These are phyloP conservation scores for Brachypterus glaber DNA, from an alignment of 2,888 invertebrate species.

Conservation along the genomic window DNA sequence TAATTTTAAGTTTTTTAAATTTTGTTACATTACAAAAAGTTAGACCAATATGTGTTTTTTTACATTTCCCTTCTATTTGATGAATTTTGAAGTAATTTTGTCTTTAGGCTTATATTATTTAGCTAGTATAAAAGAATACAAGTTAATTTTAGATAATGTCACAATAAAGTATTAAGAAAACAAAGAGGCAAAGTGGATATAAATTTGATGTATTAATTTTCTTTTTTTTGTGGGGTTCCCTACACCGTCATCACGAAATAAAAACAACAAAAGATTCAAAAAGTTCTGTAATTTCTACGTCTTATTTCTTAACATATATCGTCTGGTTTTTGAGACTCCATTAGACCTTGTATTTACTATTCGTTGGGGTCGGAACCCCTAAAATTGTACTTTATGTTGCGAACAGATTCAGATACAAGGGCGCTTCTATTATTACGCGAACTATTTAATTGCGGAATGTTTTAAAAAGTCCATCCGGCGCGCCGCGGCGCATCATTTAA, in stretches of 20 bases:
- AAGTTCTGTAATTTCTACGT: slow-evolving; percentile 13
- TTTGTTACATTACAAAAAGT: no score
- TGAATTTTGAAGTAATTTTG: no score
- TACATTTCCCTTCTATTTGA: no score
- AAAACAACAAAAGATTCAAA: slow-evolving; percentile 14
- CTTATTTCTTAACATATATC: slow-evolving; percentile 18
- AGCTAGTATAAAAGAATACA: no score
- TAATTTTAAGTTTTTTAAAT: no score
- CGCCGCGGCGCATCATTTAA: slow-evolving; percentile 38
- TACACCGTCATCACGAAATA: slow-evolving; percentile 8
- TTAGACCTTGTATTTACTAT: slow-evolving; percentile 30
- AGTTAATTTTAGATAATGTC: no score
- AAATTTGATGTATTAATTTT: not conserved
- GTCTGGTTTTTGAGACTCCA: slow-evolving; percentile 30
- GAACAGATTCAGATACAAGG: slow-evolving; percentile 7
- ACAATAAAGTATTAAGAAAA: no score
- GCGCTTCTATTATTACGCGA: slow-evolving; percentile 17
- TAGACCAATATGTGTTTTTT: no score
- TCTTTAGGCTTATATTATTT: no score
- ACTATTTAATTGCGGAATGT: slow-evolving; percentile 30
- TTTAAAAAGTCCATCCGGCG: slow-evolving; percentile 36
- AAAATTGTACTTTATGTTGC: slow-evolving; percentile 23
- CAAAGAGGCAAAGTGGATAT: not conserved
- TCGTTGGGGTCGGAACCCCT: slow-evolving; percentile 24
- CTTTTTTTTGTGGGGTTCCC: not conserved